These are phyloP conservation scores for Phrynocephalus forsythii DNA, from an alignment of 2,797 vertebrate species.

Conservation along the genomic window DNA sequence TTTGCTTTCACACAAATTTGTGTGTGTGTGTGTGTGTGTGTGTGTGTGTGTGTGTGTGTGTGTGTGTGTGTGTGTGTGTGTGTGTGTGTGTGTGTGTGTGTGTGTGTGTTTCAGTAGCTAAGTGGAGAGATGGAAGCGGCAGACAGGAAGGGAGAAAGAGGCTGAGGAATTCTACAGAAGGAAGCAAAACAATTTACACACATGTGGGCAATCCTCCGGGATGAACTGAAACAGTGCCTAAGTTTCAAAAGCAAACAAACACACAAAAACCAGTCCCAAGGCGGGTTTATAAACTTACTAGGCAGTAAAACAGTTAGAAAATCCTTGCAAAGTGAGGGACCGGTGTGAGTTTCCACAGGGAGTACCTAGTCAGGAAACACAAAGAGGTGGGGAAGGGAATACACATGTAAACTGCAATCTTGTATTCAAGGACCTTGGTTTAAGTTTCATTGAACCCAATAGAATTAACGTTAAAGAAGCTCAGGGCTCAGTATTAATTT, in stretches of 20 bases:
- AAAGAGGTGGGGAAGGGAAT: conserved; percentile 26
- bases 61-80: background rate
- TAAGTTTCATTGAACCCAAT: background rate
- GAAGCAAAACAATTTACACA: conserved; percentile 66
- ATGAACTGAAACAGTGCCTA: conserved; percentile 20
- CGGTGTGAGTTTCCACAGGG: background rate
- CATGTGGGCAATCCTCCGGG: conserved; percentile 54
- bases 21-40: background rate
- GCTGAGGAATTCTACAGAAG: conserved; percentile 47
- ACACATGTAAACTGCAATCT: background rate
- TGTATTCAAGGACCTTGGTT: background rate
- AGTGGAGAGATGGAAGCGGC: conserved; percentile 28
- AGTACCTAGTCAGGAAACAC: conserved; percentile 35
- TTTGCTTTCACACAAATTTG: too few species aligned
- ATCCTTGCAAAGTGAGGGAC: conserved; percentile 36
- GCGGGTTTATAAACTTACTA: conserved; percentile 53
- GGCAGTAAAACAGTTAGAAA: conserved; percentile 33
- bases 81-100: background rate
- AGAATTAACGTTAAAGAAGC: background rate
- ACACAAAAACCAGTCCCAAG: conserved; percentile 25
- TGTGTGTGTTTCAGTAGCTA: conserved; percentile 33
- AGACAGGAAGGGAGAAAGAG: background rate
- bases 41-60: background rate
- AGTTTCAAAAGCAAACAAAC: conserved; percentile 34
- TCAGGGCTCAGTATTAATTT: background rate